A percentile compares a stretch with the other conserved stretches of the same genome.
phyloP scores from a whole-genome alignment of 2,888 invertebrate species.

The Bombyx huttoni region DNA sequence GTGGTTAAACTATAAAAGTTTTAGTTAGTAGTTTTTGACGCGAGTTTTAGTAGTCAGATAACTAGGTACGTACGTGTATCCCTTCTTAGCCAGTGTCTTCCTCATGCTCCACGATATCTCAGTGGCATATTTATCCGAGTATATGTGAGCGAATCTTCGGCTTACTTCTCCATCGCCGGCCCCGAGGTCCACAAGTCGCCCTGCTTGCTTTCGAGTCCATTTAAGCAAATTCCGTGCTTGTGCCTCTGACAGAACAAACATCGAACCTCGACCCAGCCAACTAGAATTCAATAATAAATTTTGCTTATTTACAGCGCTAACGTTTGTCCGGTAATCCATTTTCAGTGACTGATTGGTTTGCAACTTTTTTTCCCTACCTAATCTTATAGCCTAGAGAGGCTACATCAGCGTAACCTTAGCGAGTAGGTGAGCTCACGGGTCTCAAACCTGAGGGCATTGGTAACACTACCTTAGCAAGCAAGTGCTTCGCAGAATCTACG shows the following conservation, averaged over 20 bases:
- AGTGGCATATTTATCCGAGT: constrained; percentile 84
- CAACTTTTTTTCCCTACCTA: no score
- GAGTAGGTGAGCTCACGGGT: no score
- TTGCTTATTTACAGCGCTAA: no score
- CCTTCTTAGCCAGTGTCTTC: constrained; percentile 80
- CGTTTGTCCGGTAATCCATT: no score
- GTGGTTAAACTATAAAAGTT: no score
- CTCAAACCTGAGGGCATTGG: no score
- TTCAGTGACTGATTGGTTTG: no score
- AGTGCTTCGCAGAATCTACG: no score
- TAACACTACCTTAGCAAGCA: no score
- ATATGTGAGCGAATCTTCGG: constrained; percentile 81
- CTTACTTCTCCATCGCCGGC: constrained; percentile 98
- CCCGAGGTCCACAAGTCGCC: constrained; percentile 85
- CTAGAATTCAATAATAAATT: constrained; percentile 46
- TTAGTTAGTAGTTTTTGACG: no score
- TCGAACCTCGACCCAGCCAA: constrained; percentile 91
- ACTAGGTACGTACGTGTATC: constrained; percentile 77
- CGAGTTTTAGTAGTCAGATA: not conserved
- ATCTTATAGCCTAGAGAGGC: no score
- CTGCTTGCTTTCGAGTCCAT: constrained; percentile 5
- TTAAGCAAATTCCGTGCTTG: constrained; percentile 81
- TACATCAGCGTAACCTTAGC: no score
- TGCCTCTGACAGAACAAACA: constrained; percentile 93
- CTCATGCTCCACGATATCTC: constrained; percentile 94